Percentiles rank a stretch among this genome's conserved stretches.
phyloP scores from a whole-genome alignment of 2,113 vertebrate genomes.

The Gopherus flavomarginatus region DNA sequence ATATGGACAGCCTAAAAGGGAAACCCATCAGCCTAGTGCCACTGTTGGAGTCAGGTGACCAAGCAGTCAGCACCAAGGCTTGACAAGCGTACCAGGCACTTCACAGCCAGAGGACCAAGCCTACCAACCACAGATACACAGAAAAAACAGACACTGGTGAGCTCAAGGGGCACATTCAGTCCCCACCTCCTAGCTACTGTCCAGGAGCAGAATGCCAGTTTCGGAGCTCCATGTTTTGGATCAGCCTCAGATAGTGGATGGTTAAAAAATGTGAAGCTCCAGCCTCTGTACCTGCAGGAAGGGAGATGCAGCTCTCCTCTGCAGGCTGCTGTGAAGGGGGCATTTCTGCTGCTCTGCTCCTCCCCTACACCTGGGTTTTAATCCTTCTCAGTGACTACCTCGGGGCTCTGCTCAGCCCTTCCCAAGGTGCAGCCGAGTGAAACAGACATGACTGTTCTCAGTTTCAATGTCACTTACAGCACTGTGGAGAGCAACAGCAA shows the following conservation, averaged over 20 bases:
- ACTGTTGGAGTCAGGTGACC: neutral
- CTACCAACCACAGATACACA: neutral
- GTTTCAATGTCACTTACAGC: neutral
- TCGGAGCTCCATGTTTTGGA: neutral
- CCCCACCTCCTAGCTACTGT: neutral
- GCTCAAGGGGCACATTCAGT: neutral
- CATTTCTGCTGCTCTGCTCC: neutral
- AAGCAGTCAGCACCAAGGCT: neutral
- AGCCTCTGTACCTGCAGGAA: neutral
- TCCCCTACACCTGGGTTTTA: neutral
- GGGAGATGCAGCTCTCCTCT: neutral
- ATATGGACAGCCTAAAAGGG: neutral
- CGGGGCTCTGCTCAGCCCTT: neutral
- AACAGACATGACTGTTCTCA: neutral
- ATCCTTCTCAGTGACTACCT: neutral
- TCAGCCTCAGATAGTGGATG: neutral
- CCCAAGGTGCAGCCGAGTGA: neutral
- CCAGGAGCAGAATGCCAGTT: neutral
- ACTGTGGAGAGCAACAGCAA: neutral
- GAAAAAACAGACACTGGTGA: neutral
- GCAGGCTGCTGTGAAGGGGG: neutral
- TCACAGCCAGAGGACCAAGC: neutral
- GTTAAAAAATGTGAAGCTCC: neutral
- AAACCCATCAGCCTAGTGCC: neutral
- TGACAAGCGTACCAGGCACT: neutral